phyloP scores from a whole-genome alignment of 2,888 invertebrate species.

The Mallateleia sp. region DNA sequence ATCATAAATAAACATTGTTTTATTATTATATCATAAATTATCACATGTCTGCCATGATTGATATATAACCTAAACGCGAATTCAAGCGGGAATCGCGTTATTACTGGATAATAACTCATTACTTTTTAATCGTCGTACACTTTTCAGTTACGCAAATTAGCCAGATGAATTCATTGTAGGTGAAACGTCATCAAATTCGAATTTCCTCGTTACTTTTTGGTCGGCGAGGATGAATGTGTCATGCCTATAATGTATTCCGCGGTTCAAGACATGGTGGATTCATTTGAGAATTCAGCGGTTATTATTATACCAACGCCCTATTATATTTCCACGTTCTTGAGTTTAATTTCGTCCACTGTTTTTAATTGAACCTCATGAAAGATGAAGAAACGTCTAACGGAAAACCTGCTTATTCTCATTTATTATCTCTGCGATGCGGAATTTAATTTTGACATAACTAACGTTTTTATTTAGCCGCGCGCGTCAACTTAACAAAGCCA shows the following conservation, averaged over 20 bases:
- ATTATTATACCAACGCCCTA: constrained; percentile 42
- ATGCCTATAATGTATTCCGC: constrained; percentile 13
- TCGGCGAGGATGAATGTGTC: constrained; percentile 12
- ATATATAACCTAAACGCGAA: no score
- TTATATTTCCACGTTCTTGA: constrained; percentile 55
- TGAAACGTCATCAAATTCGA: background rate
- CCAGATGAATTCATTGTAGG: background rate
- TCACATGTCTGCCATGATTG: no score
- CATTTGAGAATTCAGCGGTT: constrained; percentile 42
- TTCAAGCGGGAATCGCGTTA: no score
- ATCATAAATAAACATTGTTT: no score
- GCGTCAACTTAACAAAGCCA: background rate
- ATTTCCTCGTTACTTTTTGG: constrained; percentile 27
- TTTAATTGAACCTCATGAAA: constrained; percentile 57
- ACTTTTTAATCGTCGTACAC: constrained; percentile 22
- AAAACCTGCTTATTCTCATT: constrained; percentile 33
- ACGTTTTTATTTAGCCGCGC: constrained; percentile 9
- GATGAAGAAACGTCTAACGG: constrained; percentile 27
- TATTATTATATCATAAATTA: no score
- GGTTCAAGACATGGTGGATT: constrained; percentile 33
- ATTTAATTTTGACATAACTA: constrained; percentile 35
- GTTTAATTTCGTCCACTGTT: constrained; percentile 53
- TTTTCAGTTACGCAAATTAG: background rate
- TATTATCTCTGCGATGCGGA: constrained; percentile 34
- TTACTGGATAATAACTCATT: background rate